A percentile compares a stretch with the other conserved stretches of the same genome.
phyloP scores from a whole-genome alignment of 2,797 vertebrate genomes.

The Margarornis squamiger region DNA sequence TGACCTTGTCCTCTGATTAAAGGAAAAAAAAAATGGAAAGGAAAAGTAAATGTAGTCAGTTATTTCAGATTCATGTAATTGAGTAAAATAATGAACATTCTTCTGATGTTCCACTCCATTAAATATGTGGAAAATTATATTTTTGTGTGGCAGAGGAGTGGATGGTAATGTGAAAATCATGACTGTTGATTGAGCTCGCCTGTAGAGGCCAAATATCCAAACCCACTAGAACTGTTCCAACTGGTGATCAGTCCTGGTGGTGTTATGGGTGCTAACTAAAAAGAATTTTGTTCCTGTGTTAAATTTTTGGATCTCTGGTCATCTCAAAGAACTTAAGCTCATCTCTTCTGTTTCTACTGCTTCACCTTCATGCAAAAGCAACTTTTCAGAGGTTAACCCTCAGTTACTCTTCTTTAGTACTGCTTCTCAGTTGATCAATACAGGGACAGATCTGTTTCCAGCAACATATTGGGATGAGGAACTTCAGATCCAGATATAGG shows the following conservation, averaged over 20 bases:
- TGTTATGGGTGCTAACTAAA: background rate
- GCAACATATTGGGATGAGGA: slow-evolving; percentile 46
- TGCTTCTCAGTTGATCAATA: slow-evolving; percentile 52
- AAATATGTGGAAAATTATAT: background rate
- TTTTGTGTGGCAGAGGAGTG: background rate
- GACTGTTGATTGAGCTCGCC: background rate
- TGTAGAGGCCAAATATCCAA: background rate
- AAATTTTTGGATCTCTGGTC: slow-evolving; percentile 22
- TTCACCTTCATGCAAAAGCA: slow-evolving; percentile 41
- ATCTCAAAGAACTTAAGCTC: slow-evolving; percentile 18
- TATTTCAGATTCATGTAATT: background rate
- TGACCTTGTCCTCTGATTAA: background rate
- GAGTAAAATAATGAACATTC: background rate
- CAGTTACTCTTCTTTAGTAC: slow-evolving; percentile 48
- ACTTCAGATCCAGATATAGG: slow-evolving; percentile 37
- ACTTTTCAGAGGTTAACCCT: slow-evolving; percentile 44
- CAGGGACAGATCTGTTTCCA: slow-evolving; percentile 41
- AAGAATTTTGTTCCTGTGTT: slow-evolving; percentile 12
- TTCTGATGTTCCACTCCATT: background rate
- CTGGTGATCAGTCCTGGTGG: background rate
- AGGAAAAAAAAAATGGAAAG: background rate
- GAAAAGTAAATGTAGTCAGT: background rate
- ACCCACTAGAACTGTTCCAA: background rate
- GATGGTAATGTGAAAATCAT: background rate
- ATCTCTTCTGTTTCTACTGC: slow-evolving; percentile 46